Evolutionary conservation across 2,797 vertebrate genomes (phyloP).

Genomic region (Scomberomorus guttatus): DNA sequence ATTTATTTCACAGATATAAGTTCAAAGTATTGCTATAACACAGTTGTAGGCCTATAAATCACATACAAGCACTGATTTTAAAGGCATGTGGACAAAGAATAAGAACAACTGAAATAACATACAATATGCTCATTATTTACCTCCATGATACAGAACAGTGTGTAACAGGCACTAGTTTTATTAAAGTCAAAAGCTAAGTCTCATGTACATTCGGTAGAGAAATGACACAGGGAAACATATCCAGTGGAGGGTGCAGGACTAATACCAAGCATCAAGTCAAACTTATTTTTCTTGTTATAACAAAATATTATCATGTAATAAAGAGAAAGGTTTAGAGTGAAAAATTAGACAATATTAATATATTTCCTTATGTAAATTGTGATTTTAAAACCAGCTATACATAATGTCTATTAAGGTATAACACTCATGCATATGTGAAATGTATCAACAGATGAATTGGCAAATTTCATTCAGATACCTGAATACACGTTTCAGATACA

Average conservation of each 20-base stretch:
- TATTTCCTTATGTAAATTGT: not conserved
- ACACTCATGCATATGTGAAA: constrained; percentile 2
- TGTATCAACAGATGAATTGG: not conserved
- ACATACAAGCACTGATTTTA: constrained; percentile 31
- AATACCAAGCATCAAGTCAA: too few relatives aligned
- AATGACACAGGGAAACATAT: not conserved
- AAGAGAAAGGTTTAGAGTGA: too few relatives aligned
- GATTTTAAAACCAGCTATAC: constrained; percentile 1
- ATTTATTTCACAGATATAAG: constrained; percentile 63
- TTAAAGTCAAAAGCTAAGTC: constrained; percentile 1
- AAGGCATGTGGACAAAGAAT: constrained; percentile 14
- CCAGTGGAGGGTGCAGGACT: too few relatives aligned
- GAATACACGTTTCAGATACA: too few relatives aligned
- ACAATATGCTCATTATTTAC: not conserved
- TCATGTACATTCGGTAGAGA: constrained; percentile 1
- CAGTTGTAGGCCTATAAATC: constrained; percentile 43
- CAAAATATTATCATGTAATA: too few relatives aligned
- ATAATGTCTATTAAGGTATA: not conserved
- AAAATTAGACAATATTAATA: too few relatives aligned
- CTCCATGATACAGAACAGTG: not conserved
- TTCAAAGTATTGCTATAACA: constrained; percentile 54
- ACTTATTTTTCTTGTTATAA: not conserved
- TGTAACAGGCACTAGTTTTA: not conserved
- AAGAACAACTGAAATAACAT: not conserved
- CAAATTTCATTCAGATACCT: constrained; percentile 10